Conservation (phyloP, 2,113 vertebrate species). For the Butorides virescens region DNA sequence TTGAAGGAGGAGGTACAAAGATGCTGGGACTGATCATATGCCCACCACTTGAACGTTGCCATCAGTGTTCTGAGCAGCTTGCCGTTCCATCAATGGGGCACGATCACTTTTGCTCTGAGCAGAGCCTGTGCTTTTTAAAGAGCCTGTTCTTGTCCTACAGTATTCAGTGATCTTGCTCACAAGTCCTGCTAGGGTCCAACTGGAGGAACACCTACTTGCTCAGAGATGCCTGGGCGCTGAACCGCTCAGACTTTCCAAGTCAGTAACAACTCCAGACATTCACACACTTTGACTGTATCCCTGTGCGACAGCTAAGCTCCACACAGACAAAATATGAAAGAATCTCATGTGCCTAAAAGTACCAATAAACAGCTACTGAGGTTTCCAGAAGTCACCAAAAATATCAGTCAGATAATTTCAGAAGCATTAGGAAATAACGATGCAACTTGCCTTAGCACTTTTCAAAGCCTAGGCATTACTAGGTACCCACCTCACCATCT, state of each 20-base stretch:
- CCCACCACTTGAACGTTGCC: fast-evolving
- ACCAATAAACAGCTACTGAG: background rate
- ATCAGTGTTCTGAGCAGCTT: background rate
- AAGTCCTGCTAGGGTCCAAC: background rate
- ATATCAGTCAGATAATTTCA: background rate
- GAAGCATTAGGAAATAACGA: background rate
- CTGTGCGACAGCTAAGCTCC: background rate
- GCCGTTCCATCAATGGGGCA: background rate
- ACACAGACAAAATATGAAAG: background rate
- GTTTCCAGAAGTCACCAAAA: background rate
- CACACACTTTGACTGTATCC: background rate
- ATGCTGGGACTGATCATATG: fast-evolving
- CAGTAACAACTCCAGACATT: fast-evolving
- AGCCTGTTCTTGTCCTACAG: background rate
- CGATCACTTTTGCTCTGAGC: background rate
- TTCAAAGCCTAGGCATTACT: background rate
- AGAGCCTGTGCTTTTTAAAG: background rate
- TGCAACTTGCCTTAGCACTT: background rate
- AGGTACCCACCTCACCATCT: background rate
- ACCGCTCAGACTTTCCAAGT: background rate
- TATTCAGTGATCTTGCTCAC: background rate
- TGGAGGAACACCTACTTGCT: background rate
- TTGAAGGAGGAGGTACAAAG: background rate
- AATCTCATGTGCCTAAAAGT: background rate
- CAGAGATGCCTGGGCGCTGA: fast-evolving